A percentile compares a stretch with the other conserved stretches of the same genome.
These are phyloP conservation scores for Varecia variegata DNA, from an alignment of 2,797 vertebrate genomes.

Conservation along the genomic window DNA sequence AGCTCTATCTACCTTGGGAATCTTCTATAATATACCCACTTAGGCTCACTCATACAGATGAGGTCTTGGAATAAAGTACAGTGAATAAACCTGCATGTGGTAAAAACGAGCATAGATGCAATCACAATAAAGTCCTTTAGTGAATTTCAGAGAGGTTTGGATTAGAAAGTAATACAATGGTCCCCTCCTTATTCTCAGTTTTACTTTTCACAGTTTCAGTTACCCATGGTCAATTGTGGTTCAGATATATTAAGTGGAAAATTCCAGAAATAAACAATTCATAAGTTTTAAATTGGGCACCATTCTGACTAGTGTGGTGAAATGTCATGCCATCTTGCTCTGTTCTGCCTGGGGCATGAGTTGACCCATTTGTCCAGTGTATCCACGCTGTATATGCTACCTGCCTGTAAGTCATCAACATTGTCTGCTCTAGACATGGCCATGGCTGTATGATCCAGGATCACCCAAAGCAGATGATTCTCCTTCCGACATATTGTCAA, in stretches of 20 bases:
- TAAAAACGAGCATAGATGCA: conserved; percentile 24
- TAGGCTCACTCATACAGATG: neutral
- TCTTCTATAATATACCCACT: neutral
- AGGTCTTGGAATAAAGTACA: neutral
- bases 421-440: neutral
- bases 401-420: neutral
- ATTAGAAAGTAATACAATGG: conserved; percentile 4
- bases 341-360: neutral
- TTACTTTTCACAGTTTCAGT: neutral
- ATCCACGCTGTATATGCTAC: neutral
- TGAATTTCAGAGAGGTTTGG: conserved; percentile 41
- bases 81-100: neutral
- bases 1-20: neutral
- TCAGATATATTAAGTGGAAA: neutral
- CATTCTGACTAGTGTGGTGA: neutral
- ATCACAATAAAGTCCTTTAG: neutral
- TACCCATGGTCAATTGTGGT: neutral
- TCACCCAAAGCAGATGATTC: neutral
- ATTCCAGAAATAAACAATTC: neutral
- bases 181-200: neutral
- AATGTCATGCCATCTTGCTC: neutral
- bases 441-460: neutral
- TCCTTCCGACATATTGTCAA: neutral
- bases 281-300: neutral
- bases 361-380: neutral